These are phyloP conservation scores for Stictonetta naevosa DNA, from an alignment of 2,113 vertebrate genomes.

Conservation along the genomic window DNA sequence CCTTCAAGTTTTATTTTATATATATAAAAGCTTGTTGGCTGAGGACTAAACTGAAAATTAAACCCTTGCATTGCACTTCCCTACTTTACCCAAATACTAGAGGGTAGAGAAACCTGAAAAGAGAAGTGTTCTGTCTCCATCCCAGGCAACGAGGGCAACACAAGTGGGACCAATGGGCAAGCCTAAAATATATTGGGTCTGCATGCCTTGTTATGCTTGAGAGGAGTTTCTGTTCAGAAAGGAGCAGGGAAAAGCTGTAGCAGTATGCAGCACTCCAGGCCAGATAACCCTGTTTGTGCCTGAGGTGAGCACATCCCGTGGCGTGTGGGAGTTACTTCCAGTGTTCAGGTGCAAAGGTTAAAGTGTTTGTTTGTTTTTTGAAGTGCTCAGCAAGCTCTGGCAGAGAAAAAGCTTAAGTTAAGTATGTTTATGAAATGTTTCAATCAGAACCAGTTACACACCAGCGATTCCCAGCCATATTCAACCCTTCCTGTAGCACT, in stretches of 20 bases:
- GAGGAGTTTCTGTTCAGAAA: neutral
- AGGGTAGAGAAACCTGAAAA: neutral
- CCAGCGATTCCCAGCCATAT: neutral
- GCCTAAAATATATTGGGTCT: neutral
- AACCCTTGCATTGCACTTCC: neutral
- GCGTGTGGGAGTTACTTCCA: neutral
- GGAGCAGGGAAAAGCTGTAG: neutral
- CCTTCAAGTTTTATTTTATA: neutral
- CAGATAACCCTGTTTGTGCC: neutral
- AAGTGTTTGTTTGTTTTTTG: neutral
- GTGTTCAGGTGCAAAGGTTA: neutral
- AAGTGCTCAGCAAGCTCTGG: neutral
- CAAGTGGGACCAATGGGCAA: neutral
- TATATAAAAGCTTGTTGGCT: neutral
- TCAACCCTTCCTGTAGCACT: neutral
- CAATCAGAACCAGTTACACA: neutral
- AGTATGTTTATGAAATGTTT: constrained; percentile 30
- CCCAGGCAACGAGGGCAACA: accelerated
- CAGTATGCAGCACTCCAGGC: neutral
- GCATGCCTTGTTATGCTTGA: neutral
- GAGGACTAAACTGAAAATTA: neutral
- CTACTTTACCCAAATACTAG: neutral
- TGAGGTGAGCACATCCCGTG: neutral
- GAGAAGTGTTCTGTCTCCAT: neutral
- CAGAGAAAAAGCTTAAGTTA: neutral